Base-by-base conservation (phyloP, 2,797 vertebrate genomes). In the Tenualosa thibaudeaui region DNA sequence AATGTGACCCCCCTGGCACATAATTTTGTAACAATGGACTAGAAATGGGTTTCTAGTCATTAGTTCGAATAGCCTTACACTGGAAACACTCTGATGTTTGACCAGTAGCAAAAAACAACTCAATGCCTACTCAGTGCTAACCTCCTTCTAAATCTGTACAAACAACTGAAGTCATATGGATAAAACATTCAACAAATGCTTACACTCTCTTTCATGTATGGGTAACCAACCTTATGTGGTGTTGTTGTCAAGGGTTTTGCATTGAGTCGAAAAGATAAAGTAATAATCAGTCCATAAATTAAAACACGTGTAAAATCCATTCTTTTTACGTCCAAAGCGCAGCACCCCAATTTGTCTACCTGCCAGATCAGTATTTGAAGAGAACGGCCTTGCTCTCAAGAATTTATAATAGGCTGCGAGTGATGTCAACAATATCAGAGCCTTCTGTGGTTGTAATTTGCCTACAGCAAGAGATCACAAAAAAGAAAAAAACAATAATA, bases 141-240 rank as follows among this genome's bases (percentile, higher is more conserved):
- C 51, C 51, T 54, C 51, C 51, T 54, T 15, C 56, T 58, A 22
- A 58, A 58, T 22, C 6, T 22, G 56, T 19, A 0, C 19, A 58
- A 58, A 58, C 56, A 58, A 58, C 56, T 22, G 56, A 22, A 46
- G 7, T 46, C 46, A 46, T 46, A 46, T 7, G 46, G 46, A 51
- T 51, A 12, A 62, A 62, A 62, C 8, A 62, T n/a, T 58, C 56
- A 58, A 58, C 19, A 58, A 5, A 6, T n/a, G 22, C 7, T 58
- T 5, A 9, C 58, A 62, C 58, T 24, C n/a, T 9, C 58, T 62
- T 24, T 24, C 22, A 24, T 9, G n/a, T 6, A 22, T 58, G 31
- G 68, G 37, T 26, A 78, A 86, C 85, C 65, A 31, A 89, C 89
- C 89, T 94, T 94, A 93, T 94, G 94, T 84, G 90, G 90, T 83